Evolutionary conservation across 2,888 invertebrate species (phyloP).

Genomic region (Metallyticus violacea): DNA sequence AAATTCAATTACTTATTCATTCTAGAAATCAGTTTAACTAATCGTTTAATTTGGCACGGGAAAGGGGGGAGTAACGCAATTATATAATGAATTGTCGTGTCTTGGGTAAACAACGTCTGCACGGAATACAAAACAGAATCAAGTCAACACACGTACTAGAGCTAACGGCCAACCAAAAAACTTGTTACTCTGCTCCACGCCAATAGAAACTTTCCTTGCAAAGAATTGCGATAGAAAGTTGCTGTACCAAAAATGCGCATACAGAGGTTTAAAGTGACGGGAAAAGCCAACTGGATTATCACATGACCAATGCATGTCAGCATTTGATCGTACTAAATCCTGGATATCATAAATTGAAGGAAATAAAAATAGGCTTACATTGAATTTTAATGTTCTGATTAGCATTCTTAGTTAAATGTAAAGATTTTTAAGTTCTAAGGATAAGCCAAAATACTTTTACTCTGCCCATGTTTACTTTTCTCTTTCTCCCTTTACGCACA

Average conservation of each 20-base stretch:
- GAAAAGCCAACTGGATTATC: not conserved
- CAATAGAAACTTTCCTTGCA: conserved; percentile 12
- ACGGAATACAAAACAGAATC: conserved; percentile 30
- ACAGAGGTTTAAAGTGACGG: conserved; percentile 25
- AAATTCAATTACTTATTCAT: conserved; percentile 52
- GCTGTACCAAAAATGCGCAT: not conserved
- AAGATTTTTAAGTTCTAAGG: no score
- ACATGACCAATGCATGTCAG: conserved; percentile 4
- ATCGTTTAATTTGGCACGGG: conserved; percentile 48
- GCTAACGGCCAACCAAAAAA: conserved; percentile 11
- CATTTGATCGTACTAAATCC: conserved; percentile 16
- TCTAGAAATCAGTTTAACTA: conserved; percentile 52
- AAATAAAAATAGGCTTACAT: no score
- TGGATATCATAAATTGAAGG: no score
- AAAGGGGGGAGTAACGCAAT: conserved; percentile 44
- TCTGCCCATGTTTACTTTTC: no score
- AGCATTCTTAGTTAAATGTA: no score
- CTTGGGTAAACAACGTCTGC: conserved; percentile 46
- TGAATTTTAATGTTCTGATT: no score
- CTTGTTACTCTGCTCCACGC: not conserved
- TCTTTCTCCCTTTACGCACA: no score
- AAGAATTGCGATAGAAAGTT: not conserved
- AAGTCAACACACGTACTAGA: conserved; percentile 26
- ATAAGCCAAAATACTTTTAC: no score
- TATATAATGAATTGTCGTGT: conserved; percentile 51